phyloP scores from a whole-genome alignment of 2,113 vertebrate genomes.

The Vulpes lagopus region DNA sequence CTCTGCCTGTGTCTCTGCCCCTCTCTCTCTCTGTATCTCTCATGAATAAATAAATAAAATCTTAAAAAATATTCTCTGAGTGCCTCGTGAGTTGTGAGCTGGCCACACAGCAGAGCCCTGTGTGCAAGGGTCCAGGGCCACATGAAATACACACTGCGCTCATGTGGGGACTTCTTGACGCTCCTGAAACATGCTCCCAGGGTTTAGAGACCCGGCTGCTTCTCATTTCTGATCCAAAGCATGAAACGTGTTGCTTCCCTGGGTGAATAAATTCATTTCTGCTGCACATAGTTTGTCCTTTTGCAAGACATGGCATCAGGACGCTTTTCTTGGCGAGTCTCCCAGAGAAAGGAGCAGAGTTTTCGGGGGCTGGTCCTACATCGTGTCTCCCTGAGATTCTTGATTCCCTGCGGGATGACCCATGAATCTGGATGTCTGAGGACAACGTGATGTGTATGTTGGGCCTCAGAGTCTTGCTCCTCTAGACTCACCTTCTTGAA shows the following conservation, averaged over 20 bases:
- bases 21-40: no score
- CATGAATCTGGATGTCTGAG: background rate
- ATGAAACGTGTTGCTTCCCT: background rate
- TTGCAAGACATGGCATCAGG: background rate
- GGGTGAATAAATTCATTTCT: background rate
- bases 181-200: background rate
- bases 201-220: no score
- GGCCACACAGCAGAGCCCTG: rapidly evolving
- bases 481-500: background rate
- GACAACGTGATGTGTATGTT: background rate
- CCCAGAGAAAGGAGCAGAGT: background rate
- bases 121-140: no score
- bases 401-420: background rate
- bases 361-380: no score
- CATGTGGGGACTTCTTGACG: background rate
- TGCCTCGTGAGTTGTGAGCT: background rate
- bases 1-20: no score
- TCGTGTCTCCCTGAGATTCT: background rate
- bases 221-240: background rate
- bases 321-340: rapidly evolving
- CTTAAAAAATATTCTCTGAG: no score
- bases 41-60: no score
- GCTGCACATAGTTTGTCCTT: background rate
- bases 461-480: background rate
- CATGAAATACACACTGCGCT: rapidly evolving